These are phyloP conservation scores for Euleptes europaea DNA, from an alignment of 2,113 vertebrate genomes.

Conservation along the genomic window DNA sequence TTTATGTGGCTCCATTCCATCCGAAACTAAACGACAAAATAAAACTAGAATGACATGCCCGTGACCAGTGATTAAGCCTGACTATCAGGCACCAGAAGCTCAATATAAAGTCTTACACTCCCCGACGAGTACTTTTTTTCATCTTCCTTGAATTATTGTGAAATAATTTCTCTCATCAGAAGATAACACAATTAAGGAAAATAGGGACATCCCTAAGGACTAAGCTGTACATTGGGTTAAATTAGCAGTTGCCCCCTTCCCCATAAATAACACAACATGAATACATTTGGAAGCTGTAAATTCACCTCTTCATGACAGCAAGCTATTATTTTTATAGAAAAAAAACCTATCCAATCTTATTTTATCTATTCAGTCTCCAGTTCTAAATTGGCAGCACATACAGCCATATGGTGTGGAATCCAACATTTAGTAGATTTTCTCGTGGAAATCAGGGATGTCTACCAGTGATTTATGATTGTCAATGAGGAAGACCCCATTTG, in stretches of 20 bases:
- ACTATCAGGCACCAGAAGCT: not conserved
- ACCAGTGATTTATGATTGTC: not conserved
- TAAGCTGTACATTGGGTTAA: constrained; percentile 26
- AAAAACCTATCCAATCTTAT: not conserved
- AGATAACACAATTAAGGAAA: constrained; percentile 17
- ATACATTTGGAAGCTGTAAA: constrained; percentile 8
- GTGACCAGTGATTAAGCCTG: not conserved
- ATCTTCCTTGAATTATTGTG: not conserved
- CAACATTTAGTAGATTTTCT: not conserved
- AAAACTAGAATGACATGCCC: not conserved
- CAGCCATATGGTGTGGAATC: not conserved
- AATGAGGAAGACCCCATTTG: not conserved
- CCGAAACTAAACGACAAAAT: not conserved
- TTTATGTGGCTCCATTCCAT: not conserved
- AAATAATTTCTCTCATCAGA: constrained; percentile 20
- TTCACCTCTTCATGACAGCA: not conserved
- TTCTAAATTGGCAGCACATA: not conserved
- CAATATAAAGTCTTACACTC: not conserved
- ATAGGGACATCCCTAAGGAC: not conserved
- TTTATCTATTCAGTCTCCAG: not conserved
- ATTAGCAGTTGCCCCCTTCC: not conserved
- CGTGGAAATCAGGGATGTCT: not conserved
- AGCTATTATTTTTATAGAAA: not conserved
- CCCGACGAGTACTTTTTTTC: not conserved
- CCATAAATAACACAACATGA: constrained; percentile 10